A percentile compares a stretch with the other conserved stretches of the same genome.
Evolutionary conservation across 2,888 invertebrate species (phyloP).

Genomic region (Peribatodes rhomboidaria): DNA sequence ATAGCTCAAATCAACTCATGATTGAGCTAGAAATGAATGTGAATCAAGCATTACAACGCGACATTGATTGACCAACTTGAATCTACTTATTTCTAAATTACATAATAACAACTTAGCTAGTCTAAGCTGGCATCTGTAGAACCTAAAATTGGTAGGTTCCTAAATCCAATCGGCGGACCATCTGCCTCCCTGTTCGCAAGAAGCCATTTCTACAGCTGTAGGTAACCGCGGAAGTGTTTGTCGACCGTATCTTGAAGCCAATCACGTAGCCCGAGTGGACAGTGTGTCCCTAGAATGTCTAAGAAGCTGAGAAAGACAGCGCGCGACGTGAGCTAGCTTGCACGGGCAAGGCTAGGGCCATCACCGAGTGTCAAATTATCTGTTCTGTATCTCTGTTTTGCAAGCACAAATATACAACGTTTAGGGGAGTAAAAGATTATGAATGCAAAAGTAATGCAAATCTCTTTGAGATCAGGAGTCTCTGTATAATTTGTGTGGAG

Average conservation of each 20-base stretch:
- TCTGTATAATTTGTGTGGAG: no score
- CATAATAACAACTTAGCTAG: not conserved
- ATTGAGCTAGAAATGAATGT: no score
- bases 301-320: slow-evolving; percentile 51
- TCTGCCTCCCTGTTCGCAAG: slow-evolving; percentile 18
- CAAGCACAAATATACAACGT: no score
- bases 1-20: no score
- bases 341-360: slow-evolving; percentile 17
- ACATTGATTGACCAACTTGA: no score
- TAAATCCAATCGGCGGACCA: slow-evolving; percentile 23
- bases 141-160: slow-evolving; percentile 18
- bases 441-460: no score
- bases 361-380: not conserved
- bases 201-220: slow-evolving; percentile 19
- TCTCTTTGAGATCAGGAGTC: no score
- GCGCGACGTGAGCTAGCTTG: slow-evolving; percentile 30
- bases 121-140: slow-evolving; percentile 2
- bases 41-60: no score
- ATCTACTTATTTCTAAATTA: not conserved
- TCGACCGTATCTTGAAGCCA: slow-evolving; percentile 57
- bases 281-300: slow-evolving; percentile 63
- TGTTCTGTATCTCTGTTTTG: no score
- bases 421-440: no score
- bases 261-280: slow-evolving; percentile 71
- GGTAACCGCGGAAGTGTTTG: slow-evolving; percentile 53